Evolutionary conservation across 2,113 vertebrate genomes (phyloP).

Genomic region (Heterochromis multidens): DNA sequence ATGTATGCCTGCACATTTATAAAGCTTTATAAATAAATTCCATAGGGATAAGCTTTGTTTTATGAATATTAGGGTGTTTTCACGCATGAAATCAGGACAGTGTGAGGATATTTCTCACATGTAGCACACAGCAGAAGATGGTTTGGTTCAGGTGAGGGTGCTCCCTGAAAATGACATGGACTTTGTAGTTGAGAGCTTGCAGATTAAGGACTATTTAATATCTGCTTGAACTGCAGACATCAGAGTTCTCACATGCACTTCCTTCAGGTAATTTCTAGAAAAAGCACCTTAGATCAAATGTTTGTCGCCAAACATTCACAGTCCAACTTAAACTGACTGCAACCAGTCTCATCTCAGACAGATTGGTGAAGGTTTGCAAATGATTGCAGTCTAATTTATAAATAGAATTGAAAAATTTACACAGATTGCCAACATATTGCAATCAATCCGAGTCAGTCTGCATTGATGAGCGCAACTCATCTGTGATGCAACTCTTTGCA

Average conservation of each 20-base stretch:
- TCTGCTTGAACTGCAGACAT: background rate
- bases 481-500: no score
- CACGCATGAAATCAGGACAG: background rate
- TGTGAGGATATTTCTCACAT: background rate
- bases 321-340: background rate
- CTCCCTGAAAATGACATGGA: no score
- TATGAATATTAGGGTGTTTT: background rate
- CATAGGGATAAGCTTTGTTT: background rate
- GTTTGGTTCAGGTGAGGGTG: rapidly evolving
- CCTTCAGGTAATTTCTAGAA: no score
- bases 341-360: background rate
- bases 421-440: background rate
- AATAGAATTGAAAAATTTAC: background rate
- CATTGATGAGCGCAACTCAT: rapidly evolving
- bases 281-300: no score
- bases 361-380: background rate
- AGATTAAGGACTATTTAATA: background rate
- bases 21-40: background rate
- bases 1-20: background rate
- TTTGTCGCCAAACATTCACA: no score
- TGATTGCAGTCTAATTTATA: background rate
- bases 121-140: background rate
- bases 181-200: no score
- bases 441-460: background rate
- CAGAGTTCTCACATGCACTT: background rate